A percentile compares a stretch with the other conserved stretches of the same genome.
Conservation (phyloP, 2,888 invertebrate species). For the Nysson spinosus region DNA sequence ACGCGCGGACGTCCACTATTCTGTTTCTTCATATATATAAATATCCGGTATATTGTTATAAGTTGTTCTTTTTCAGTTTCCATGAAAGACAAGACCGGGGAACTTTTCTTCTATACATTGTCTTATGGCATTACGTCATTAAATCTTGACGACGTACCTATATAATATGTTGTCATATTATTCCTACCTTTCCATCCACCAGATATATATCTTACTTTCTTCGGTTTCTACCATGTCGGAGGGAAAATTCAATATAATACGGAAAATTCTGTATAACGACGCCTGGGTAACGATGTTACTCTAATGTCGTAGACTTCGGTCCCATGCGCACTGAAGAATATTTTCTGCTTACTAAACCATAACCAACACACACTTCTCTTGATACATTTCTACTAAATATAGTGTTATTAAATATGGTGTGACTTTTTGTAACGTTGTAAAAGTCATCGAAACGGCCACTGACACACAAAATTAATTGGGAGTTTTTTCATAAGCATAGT, state of each 20-base stretch:
- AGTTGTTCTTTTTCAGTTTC: slow-evolving; percentile 15
- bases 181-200: slow-evolving; percentile 5
- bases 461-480: too few species aligned
- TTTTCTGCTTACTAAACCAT: slow-evolving; percentile 18
- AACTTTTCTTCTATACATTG: not conserved
- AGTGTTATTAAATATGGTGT: too few species aligned
- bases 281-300: slow-evolving; percentile 30
- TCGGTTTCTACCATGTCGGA: slow-evolving; percentile 9
- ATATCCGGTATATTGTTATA: slow-evolving; percentile 14
- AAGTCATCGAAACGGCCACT: too few species aligned
- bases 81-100: not conserved
- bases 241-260: slow-evolving; percentile 10
- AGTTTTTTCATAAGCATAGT: too few species aligned
- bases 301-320: slow-evolving; percentile 23
- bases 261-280: slow-evolving; percentile 13
- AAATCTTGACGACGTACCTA: slow-evolving; percentile 27
- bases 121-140: slow-evolving; percentile 29
- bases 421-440: too few species aligned
- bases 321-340: not conserved
- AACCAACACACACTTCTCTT: too few species aligned
- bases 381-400: too few species aligned
- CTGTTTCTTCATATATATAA: slow-evolving; percentile 25
- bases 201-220: slow-evolving; percentile 16
- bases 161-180: slow-evolving; percentile 12
- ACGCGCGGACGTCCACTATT: slow-evolving; percentile 55